Conservation (phyloP, 2,888 invertebrate genomes). For the Therioaphis trifolii region DNA sequence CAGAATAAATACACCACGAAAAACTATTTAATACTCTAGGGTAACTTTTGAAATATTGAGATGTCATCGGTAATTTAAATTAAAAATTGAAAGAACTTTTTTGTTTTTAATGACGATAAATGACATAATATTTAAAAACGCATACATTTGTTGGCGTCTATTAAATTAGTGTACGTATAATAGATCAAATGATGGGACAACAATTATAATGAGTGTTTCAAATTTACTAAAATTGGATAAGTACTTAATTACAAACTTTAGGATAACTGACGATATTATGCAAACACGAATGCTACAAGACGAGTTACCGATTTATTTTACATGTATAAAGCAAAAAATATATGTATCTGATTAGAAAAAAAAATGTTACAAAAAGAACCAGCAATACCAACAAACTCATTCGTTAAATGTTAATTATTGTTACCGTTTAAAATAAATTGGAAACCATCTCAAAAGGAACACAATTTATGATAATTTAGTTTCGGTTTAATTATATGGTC, state of each 20-base stretch:
- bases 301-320: too few relatives aligned
- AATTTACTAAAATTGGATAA: too few relatives aligned
- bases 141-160: too few relatives aligned
- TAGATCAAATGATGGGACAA: not conserved
- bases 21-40: too few relatives aligned
- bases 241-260: conserved; percentile 5
- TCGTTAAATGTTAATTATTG: conserved; percentile 3
- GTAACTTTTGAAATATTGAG: too few relatives aligned
- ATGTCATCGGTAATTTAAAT: too few relatives aligned
- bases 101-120: too few relatives aligned
- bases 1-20: too few relatives aligned
- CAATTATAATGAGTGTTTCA: too few relatives aligned
- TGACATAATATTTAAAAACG: too few relatives aligned
- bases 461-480: conserved; percentile 48
- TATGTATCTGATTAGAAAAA: not conserved
- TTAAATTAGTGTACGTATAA: too few relatives aligned
- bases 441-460: conserved; percentile 14
- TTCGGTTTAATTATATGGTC: conserved; percentile 26
- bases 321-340: not conserved
- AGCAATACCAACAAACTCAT: not conserved
- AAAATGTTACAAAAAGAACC: conserved; percentile 30
- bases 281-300: not conserved
- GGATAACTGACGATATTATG: conserved; percentile 29
- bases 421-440: conserved; percentile 46
- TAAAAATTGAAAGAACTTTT: too few relatives aligned